Conservation (phyloP, 2,113 vertebrate species). For the Polypterus bichir region DNA sequence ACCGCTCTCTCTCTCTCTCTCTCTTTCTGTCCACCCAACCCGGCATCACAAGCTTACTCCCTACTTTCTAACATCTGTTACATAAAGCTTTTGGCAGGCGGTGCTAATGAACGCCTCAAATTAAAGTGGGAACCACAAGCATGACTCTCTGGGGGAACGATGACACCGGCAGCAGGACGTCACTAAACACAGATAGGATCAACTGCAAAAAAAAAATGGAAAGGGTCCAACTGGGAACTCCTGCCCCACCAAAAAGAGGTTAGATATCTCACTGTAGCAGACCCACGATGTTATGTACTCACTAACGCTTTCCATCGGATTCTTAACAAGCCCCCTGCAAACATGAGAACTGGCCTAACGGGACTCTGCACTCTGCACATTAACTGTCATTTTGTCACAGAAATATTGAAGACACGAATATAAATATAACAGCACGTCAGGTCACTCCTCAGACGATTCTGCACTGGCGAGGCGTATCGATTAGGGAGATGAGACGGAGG, state of each 20-base stretch:
- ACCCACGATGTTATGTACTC: too few species aligned
- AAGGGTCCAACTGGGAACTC: not conserved
- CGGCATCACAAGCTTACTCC: not conserved
- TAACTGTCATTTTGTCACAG: too few species aligned
- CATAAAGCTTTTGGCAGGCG: conserved; percentile 44
- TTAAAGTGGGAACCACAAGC: conserved; percentile 12
- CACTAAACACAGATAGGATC: not conserved
- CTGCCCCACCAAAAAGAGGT: not conserved
- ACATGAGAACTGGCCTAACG: too few species aligned
- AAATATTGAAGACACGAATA: too few species aligned
- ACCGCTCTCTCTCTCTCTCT: not conserved
- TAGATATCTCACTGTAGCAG: too few species aligned
- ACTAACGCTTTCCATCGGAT: too few species aligned
- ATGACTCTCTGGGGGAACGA: not conserved
- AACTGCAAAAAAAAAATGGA: not conserved
- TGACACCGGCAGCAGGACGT: conserved; percentile 12
- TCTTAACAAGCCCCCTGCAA: too few species aligned
- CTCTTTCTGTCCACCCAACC: not conserved
- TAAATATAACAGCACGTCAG: too few species aligned
- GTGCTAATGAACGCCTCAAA: conserved; percentile 25
- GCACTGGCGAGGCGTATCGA: too few species aligned
- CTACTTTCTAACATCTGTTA: conserved; percentile 35
- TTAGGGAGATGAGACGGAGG: too few species aligned
- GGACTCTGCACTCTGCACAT: too few species aligned
- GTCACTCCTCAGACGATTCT: too few species aligned